Conservation (phyloP, 2,888 invertebrate species). For the Philhelius pedissequus region DNA sequence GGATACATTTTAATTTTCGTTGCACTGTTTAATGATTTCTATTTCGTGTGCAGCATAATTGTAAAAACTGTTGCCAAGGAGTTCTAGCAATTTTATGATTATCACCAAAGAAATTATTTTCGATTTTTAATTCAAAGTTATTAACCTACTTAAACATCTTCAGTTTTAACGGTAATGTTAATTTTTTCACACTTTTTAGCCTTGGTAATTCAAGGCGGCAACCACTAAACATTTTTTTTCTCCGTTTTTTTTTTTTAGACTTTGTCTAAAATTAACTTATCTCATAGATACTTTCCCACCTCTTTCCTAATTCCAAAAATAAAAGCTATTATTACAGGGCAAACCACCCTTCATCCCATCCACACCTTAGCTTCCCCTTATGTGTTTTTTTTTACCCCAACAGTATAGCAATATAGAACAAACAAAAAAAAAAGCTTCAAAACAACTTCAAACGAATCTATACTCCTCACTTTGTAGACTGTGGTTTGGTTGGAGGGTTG, state of each 20-base stretch:
- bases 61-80: too few relatives aligned
- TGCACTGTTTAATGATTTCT: too few relatives aligned
- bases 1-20: too few relatives aligned
- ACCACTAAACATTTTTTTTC: neutral
- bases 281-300: neutral
- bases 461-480: conserved; percentile 17
- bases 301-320: neutral
- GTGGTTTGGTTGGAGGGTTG: conserved; percentile 40
- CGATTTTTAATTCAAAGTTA: too few relatives aligned
- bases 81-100: too few relatives aligned
- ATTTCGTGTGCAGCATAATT: too few relatives aligned
- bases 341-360: neutral
- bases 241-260: neutral
- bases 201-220: too few relatives aligned
- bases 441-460: conserved; percentile 60
- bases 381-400: conserved; percentile 6
- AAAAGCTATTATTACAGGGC: conserved; percentile 22
- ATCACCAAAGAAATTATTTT: too few relatives aligned
- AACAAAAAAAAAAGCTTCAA: conserved; percentile 39
- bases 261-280: neutral
- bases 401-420: neutral
- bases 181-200: too few relatives aligned
- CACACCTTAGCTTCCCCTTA: neutral
- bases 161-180: too few relatives aligned
- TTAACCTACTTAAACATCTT: too few relatives aligned